Conservation (phyloP, 1,140 invertebrate species). For the Bombyx mandarina region DNA sequence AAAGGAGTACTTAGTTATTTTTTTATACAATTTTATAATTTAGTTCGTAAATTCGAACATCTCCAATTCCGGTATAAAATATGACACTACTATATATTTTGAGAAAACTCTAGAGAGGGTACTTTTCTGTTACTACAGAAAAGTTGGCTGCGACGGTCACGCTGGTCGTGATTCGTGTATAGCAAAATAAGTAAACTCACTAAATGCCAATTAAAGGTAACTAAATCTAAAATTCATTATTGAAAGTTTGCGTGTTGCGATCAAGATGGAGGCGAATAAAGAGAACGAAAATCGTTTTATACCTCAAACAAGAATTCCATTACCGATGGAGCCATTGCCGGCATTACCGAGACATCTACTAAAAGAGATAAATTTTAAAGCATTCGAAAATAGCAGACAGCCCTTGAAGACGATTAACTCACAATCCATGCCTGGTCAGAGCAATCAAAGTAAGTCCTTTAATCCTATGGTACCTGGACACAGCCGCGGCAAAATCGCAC, state of each 20-base stretch:
- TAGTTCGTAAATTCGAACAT: too few species aligned
- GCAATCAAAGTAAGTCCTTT: slow-evolving; percentile 5
- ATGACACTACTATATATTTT: too few species aligned
- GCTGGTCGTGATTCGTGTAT: slow-evolving; percentile 29
- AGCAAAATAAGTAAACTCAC: too few species aligned
- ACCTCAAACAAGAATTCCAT: slow-evolving; percentile 35
- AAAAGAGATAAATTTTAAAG: slow-evolving; percentile 13
- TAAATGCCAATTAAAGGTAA: too few species aligned
- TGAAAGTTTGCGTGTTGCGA: too few species aligned
- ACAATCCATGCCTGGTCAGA: slow-evolving; percentile 20
- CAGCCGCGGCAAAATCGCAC: slow-evolving; percentile 10
- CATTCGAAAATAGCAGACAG: slow-evolving; percentile 13
- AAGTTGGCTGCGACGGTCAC: slow-evolving; percentile 17
- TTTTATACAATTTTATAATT: too few species aligned
- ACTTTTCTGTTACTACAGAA: too few species aligned
- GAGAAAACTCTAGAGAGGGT: too few species aligned
- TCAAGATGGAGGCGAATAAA: slow-evolving; percentile 35
- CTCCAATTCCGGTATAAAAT: too few species aligned
- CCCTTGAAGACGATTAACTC: slow-evolving; percentile 36
- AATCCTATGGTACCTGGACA: slow-evolving; percentile 14
- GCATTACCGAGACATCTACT: slow-evolving; percentile 30
- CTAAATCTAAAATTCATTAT: too few species aligned
- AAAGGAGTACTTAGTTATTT: too few species aligned
- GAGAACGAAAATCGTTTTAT: slow-evolving; percentile 27
- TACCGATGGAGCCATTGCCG: slow-evolving; percentile 37